Percentiles rank a stretch among this genome's conserved stretches.
Evolutionary conservation across 2,888 invertebrate species (phyloP).

Genomic region (Temnothorax unifasciatus): DNA sequence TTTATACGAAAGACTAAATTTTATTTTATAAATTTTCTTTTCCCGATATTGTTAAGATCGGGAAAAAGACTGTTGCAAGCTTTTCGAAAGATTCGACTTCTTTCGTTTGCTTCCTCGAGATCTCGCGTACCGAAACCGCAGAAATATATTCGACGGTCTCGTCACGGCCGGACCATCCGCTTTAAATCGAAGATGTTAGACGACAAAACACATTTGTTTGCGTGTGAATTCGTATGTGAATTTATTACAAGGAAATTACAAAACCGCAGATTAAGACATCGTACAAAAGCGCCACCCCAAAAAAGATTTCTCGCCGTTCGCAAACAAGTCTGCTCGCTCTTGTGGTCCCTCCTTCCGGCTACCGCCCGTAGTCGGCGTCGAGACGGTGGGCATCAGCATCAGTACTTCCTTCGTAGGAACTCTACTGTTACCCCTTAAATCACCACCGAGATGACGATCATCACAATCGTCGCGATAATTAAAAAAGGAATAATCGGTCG

Average conservation of each 20-base stretch:
- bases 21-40: background rate
- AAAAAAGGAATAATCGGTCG: constrained; percentile 4
- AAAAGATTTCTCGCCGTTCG: constrained; percentile 8
- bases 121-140: background rate
- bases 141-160: background rate
- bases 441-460: constrained; percentile 3
- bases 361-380: constrained; percentile 13
- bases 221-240: constrained; percentile 24
- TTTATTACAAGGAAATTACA: constrained; percentile 50
- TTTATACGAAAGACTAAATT: background rate
- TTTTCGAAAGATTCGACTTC: background rate
- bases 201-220: constrained; percentile 15
- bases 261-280: constrained; percentile 36
- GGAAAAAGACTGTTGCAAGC: background rate
- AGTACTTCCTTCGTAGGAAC: constrained; percentile 34
- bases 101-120: background rate
- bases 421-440: constrained; percentile 9
- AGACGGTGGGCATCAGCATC: constrained; percentile 25
- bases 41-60: background rate
- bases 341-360: constrained; percentile 55
- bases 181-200: background rate
- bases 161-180: background rate
- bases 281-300: constrained; percentile 35
- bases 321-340: constrained; percentile 15
- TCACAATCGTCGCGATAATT: constrained; percentile 6